Base-by-base conservation (phyloP, 2,888 invertebrate species). In the Dynastes hyllus region DNA sequence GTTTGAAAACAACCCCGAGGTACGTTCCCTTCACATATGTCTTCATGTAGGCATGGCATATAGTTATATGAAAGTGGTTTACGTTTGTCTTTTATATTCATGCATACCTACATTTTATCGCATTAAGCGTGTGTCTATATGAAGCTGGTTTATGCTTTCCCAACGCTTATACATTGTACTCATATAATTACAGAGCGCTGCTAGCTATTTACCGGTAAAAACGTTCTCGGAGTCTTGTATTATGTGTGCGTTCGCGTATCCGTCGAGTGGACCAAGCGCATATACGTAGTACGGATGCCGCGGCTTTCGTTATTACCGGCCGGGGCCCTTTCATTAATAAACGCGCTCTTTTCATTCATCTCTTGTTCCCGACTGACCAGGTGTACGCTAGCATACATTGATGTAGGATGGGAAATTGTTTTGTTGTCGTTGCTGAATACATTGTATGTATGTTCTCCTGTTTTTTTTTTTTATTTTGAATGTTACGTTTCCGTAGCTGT, bases 321-420 rank as follows among this genome's bases (percentile, higher is more conserved):
- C 22, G 55, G 16, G 8, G 45, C 66, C 53, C 51, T 51, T 69
- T 69, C 69, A 51, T 69, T 69, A 69, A 69, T 69, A 69, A 69
- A 50, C 29, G 69, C 69, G 51, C 13, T 69, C 69, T 51, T 69
- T 69, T 13, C 69, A 69, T 69, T 69, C 69, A 69, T 69, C 51
- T 69, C 51, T 67, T 69, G 69, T 29, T 69, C 45, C 37, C 63
- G 2, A 63, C 69, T 69, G 69, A 69, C 69, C 51, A 69, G 69
- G 69, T 69, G 51, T 63, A 63, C 22, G 29, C 11, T 0, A 11
- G 45, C 11, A 45, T 45, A 45, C 45, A 45, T 45, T 45, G 45
- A 11, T 45, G 45, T 45, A 45, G 45, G 45, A 45, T 45, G 45
- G 45, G 45, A 45, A 45, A 45, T 45, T 8, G 45, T 45, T 45